A percentile compares a stretch with the other conserved stretches of the same genome.
phyloP scores from a whole-genome alignment of 2,113 vertebrate genomes.

The Pteropus alecto region DNA sequence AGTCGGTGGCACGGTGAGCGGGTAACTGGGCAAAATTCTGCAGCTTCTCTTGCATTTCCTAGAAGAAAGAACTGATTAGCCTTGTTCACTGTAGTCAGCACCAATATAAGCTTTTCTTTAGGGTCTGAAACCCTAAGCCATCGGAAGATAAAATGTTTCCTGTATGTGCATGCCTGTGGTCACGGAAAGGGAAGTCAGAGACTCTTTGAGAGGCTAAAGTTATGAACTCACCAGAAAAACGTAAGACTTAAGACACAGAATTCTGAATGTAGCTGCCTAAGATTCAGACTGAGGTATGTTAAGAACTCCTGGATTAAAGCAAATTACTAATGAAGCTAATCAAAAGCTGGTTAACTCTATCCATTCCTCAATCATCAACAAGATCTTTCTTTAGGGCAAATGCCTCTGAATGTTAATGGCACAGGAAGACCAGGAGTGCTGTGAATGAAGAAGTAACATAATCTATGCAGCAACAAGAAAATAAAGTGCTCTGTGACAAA shows the following conservation, averaged over 20 bases:
- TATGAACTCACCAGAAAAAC: background rate
- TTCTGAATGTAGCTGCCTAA: background rate
- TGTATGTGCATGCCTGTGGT: background rate
- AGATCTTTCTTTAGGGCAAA: background rate
- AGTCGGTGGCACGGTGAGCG: conserved; percentile 87
- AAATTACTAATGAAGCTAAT: background rate
- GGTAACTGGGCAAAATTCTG: conserved; percentile 85
- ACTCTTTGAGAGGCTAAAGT: background rate
- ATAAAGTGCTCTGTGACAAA: background rate
- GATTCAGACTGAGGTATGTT: background rate
- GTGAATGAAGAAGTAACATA: background rate
- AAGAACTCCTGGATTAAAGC: background rate
- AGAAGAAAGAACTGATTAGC: conserved; percentile 27
- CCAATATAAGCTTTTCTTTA: background rate
- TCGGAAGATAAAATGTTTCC: background rate
- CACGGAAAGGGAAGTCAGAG: background rate
- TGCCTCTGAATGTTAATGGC: background rate
- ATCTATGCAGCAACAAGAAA: background rate
- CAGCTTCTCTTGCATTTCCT: conserved; percentile 91
- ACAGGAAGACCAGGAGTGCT: background rate
- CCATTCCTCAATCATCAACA: background rate
- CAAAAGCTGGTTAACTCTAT: background rate
- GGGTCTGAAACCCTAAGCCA: background rate
- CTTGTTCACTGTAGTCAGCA: background rate
- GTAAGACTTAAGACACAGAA: background rate